A percentile compares a stretch with the other conserved stretches of the same genome.
Evolutionary conservation across 2,113 vertebrate genomes (phyloP).

Genomic region (Vanacampus margaritifer): DNA sequence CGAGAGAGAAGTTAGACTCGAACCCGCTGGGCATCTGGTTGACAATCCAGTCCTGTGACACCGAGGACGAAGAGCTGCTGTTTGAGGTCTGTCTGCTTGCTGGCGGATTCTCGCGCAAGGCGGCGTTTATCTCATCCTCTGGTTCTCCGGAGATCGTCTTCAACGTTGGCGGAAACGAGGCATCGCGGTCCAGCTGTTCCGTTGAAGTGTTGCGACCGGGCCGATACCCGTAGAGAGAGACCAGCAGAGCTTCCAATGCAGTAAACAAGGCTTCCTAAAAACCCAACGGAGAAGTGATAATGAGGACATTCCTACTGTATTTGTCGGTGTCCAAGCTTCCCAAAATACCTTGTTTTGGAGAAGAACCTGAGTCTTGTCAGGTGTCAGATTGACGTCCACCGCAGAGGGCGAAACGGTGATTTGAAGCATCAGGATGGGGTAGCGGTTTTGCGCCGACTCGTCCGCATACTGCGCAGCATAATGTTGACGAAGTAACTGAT

Average conservation of each 20-base stretch:
- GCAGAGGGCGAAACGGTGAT: slow-evolving; percentile 80
- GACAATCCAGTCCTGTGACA: slow-evolving; percentile 65
- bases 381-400: slow-evolving; percentile 91
- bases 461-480: slow-evolving; percentile 73
- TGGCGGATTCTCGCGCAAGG: slow-evolving; percentile 10
- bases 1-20: slow-evolving; percentile 42
- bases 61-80: slow-evolving; percentile 68
- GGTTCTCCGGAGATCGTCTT: background rate
- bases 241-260: slow-evolving; percentile 85
- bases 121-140: background rate
- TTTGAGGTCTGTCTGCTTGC: slow-evolving; percentile 44
- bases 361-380: slow-evolving; percentile 92
- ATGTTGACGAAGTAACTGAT: slow-evolving; percentile 83
- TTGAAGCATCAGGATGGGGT: slow-evolving; percentile 83
- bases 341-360: slow-evolving; percentile 86
- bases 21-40: slow-evolving; percentile 45
- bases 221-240: slow-evolving; percentile 81
- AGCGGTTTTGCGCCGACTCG: slow-evolving; percentile 73
- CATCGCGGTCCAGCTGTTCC: slow-evolving; percentile 54
- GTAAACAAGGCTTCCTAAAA: slow-evolving; percentile 82
- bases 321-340: background rate
- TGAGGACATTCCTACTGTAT: background rate
- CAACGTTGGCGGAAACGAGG: slow-evolving; percentile 17
- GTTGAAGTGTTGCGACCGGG: slow-evolving; percentile 55
- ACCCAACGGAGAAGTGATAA: background rate